Evolutionary conservation across 2,797 vertebrate genomes (phyloP).

Genomic region (Amniataba percoides): DNA sequence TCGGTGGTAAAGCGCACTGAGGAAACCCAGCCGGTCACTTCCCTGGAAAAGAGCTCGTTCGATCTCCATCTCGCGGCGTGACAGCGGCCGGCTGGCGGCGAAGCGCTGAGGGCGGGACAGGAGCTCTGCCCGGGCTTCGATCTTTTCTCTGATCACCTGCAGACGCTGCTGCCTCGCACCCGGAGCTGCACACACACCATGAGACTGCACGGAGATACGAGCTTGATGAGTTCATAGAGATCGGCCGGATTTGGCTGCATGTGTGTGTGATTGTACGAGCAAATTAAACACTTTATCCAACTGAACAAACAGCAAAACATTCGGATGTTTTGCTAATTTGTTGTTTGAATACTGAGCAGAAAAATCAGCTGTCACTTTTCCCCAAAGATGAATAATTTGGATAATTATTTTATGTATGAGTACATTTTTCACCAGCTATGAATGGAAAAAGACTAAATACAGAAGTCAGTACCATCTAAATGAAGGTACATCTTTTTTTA

Average conservation of each 20-base stretch:
- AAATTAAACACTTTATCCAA: not conserved
- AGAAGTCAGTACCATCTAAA: not conserved
- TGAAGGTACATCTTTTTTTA: not conserved
- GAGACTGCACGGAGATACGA: slow-evolving; percentile 70
- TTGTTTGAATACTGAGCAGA: not conserved
- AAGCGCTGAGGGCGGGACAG: slow-evolving; percentile 92
- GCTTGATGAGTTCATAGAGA: not conserved
- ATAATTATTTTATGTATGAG: not conserved
- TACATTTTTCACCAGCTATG: not conserved
- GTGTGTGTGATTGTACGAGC: not conserved
- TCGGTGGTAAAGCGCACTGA: slow-evolving; percentile 92
- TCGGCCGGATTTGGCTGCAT: not conserved
- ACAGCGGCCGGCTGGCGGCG: slow-evolving; percentile 90
- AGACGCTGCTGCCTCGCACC: slow-evolving; percentile 88
- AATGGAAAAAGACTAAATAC: not conserved
- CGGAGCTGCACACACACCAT: slow-evolving; percentile 87
- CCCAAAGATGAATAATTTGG: no score
- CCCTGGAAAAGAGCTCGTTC: slow-evolving; percentile 94
- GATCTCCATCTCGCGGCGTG: slow-evolving; percentile 95
- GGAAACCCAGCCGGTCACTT: slow-evolving; percentile 89
- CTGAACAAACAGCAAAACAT: not conserved
- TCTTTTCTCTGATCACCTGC: slow-evolving; percentile 90
- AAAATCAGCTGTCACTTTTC: no score
- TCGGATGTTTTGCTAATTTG: not conserved
- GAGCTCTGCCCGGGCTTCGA: slow-evolving; percentile 87